Conservation (phyloP, 2,113 vertebrate genomes). For the Lota lota region DNA sequence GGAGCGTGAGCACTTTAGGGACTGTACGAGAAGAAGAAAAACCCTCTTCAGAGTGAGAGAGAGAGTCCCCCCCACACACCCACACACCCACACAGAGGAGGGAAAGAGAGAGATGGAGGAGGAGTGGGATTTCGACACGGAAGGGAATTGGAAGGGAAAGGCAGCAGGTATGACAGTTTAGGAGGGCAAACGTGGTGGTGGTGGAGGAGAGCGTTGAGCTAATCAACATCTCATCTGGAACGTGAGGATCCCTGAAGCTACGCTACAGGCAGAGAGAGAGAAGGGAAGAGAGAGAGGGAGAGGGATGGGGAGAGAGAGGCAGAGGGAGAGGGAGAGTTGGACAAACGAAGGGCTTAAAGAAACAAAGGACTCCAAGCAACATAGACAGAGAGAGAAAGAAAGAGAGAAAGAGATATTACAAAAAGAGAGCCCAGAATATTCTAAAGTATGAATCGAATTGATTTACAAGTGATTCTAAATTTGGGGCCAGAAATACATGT, state of each 20-base stretch:
- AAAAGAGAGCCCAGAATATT: background rate
- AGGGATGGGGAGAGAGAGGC: background rate
- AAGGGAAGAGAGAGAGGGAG: background rate
- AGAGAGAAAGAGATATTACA: background rate
- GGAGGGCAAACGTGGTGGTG: conserved; percentile 11
- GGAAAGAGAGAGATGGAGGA: background rate
- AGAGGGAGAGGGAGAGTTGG: background rate
- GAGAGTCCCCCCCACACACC: background rate
- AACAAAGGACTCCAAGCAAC: background rate
- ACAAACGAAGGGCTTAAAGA: background rate
- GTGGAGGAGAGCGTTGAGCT: background rate
- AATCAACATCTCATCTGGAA: conserved; percentile 40
- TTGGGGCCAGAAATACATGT: too few relatives aligned
- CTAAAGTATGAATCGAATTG: too few relatives aligned
- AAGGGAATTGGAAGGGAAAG: conserved; percentile 11
- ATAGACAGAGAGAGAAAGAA: background rate
- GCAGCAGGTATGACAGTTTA: conserved; percentile 20
- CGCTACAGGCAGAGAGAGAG: conserved; percentile 14
- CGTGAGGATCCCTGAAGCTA: conserved; percentile 35
- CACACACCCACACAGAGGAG: background rate
- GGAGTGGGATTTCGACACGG: background rate
- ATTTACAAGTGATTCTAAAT: too few relatives aligned
- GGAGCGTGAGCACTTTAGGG: conserved; percentile 48
- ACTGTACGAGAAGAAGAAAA: conserved; percentile 34
- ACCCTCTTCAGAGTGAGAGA: conserved; percentile 6